Base-by-base conservation (phyloP, 2,888 invertebrate species). In the Tetranychus truncatus region DNA sequence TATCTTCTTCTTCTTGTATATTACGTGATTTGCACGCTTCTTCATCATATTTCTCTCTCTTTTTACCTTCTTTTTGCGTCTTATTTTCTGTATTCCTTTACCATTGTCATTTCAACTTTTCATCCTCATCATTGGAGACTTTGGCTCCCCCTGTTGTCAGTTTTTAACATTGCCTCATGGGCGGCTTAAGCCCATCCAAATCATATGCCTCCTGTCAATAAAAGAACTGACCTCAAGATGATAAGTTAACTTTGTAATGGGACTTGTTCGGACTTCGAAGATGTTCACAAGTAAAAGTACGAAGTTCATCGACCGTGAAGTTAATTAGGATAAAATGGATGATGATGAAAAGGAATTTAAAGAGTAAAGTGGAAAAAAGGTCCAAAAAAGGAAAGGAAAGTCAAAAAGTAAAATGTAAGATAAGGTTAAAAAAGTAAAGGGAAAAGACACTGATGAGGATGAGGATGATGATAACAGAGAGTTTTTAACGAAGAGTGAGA, bases 1-100 rank as follows among this genome's bases (percentile, higher is more conserved):
- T 20, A 20, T 15, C 18, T 20, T 66, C 66, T 20, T 66, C 66
- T n/a, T 34, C 34, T 34, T 34, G 34, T 34, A 34, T 34, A 24
- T 24, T 24, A 69, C 69, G 69, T 24, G 34, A 24, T 69, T 69
- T 69, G 34, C 55, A 55, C 55, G 55, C 34, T 69, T 69, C 69
- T 69, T 24, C 69, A 20, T 24, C 34, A 18, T 69, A 18, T 69
- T 24, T 24, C 24, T 69, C 69, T 69, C 21, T n/a, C 20, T n/a
- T 20, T 69, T 6, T 69, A 1, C 1, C 69, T 69, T 69, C 69
- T 69, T 11, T 20, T 69, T 24, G 18, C 69, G 11, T 21, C n/a
- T 21, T 67, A n/a, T 67, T 67, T n/a, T 67, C 9, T 67, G 9
- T 9, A 18, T 21, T 11, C 67, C 21, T 67, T 67, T 4, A n/a